Base-by-base conservation (phyloP, 2,113 vertebrate genomes). In the Lagopus leucura region DNA sequence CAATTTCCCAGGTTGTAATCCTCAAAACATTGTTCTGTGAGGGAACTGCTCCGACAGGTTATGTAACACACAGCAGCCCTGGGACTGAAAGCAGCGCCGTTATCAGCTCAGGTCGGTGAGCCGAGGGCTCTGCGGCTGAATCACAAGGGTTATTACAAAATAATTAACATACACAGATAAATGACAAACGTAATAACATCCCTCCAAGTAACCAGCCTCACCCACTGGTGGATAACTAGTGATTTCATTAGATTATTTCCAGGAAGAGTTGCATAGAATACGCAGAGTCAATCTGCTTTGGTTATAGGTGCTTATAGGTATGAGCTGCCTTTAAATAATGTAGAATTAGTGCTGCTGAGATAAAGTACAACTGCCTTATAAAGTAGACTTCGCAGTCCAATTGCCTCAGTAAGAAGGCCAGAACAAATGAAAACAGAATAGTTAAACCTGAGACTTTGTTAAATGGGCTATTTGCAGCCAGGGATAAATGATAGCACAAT, bases 1-100 rank as follows among this genome's bases (percentile, higher is more conserved):
- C 50, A 34, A 86, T 90, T 90, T 93, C 92, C 65, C 88, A 95
- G 70, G 90, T 94, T 83, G 88, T 72, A 93, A 80, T 86, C 86
- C 77, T 84, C 82, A 50, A 57, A 95, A 67, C 75, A 86, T 72
- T 76, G n/a, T 36, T 63, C 67, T 82, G 52, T 96, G 95, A 88
- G 89, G 88, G 86, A 97, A 94, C 86, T 88, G 95, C 90, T 90
- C 28, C 76, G 94, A 84, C 93, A 86, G 92, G 94, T 97, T 97
- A 96, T 73, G 79, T 88, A 97, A 95, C 83, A 34, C 78, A 60
- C 75, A 61, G 80, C 40, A 81, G 73, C 48, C 55, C 36, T 3
- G 38, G 69, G 93, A 93, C 80, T 75, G 89, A 84, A 61, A 84
- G 79, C 79, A 65, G 89, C 72, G 65, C 91, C 76, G 48, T 88